A percentile compares a stretch with the other conserved stretches of the same genome.
Conservation (phyloP, 2,797 vertebrate genomes). For the Danio choprae region DNA sequence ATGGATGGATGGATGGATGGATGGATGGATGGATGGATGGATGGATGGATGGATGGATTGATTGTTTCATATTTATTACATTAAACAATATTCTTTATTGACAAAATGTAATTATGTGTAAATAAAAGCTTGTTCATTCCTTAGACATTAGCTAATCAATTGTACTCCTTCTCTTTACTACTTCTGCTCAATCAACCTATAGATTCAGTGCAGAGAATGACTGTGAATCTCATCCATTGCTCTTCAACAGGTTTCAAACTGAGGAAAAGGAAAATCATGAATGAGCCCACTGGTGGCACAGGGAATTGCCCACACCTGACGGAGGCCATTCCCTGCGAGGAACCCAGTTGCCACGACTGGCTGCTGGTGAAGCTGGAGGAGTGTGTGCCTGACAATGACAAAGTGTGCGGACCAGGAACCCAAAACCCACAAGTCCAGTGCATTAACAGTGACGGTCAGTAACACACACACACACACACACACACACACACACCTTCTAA, state of each 20-base stretch:
- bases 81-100: too few relatives aligned
- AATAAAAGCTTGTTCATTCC: not conserved
- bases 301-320: constrained; percentile 92
- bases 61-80: too few relatives aligned
- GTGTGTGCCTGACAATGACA: constrained; percentile 91
- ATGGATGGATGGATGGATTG: too few relatives aligned
- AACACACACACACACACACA: not conserved
- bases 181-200: not conserved
- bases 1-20: too few relatives aligned
- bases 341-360: constrained; percentile 95
- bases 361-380: constrained; percentile 84
- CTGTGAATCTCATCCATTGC: constrained; percentile 31
- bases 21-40: too few relatives aligned
- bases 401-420: constrained; percentile 87
- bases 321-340: constrained; percentile 96
- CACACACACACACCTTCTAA: not conserved
- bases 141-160: not conserved
- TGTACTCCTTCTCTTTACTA: not conserved
- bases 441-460: constrained; percentile 91
- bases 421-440: constrained; percentile 91
- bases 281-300: constrained; percentile 86
- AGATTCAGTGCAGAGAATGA: not conserved
- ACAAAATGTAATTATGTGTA: not conserved
- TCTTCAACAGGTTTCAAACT: constrained; percentile 89
- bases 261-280: constrained; percentile 88